Percentiles rank a stretch among this genome's conserved stretches.
Evolutionary conservation across 2,113 vertebrate genomes (phyloP).

Genomic region (Mobula hypostoma): DNA sequence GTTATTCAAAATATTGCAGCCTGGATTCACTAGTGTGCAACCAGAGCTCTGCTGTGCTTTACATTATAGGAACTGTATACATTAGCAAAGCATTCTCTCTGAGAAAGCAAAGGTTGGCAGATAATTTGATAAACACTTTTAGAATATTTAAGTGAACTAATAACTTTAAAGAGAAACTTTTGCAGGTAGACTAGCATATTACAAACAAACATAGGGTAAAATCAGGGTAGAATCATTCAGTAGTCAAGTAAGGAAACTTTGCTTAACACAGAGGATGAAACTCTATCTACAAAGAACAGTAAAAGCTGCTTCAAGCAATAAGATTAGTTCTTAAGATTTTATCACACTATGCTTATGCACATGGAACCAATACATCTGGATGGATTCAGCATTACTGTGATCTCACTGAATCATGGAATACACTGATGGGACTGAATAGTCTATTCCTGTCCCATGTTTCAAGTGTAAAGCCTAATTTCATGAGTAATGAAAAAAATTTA

Average conservation of each 20-base stretch:
- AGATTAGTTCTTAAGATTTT: background rate
- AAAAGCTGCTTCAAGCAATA: background rate
- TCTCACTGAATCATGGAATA: background rate
- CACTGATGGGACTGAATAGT: background rate
- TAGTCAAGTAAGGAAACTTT: background rate
- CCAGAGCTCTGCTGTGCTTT: background rate
- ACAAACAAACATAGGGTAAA: background rate
- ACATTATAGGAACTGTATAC: background rate
- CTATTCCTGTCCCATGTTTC: background rate
- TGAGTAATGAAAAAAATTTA: background rate
- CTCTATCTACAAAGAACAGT: background rate
- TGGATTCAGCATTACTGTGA: background rate
- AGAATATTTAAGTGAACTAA: background rate
- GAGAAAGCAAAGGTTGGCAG: background rate
- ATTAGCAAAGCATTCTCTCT: background rate
- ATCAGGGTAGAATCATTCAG: background rate
- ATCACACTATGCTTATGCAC: background rate
- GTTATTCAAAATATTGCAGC: background rate
- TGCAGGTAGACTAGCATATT: background rate
- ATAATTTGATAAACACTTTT: background rate
- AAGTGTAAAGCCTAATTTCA: background rate
- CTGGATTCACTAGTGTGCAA: background rate
- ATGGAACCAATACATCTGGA: background rate
- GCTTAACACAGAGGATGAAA: background rate
- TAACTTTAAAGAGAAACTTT: background rate